Evolutionary conservation across 2,113 vertebrate genomes (phyloP), one percentile per base, ranked within the genome.

Genomic region (Odocoileus hemionus): DNA sequence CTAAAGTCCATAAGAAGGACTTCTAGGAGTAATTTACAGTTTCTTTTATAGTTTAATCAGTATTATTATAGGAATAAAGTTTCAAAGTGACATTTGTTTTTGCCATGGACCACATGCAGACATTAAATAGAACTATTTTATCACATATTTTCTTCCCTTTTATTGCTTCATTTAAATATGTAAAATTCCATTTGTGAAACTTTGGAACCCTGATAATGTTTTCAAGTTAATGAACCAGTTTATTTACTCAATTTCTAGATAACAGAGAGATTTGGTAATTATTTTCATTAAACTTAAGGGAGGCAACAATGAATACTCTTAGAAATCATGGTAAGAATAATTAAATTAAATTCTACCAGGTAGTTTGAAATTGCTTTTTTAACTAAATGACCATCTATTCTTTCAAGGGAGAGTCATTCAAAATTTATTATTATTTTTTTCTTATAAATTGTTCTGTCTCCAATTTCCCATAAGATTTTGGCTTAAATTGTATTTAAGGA

Each of bases 251-350:
- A 14, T 96, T 95, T 94, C 50, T 36, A 85, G 43, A 91, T 78
- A 95, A 91, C 13, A 94, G 33, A 95, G 54, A 92, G 39, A 43
- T 86, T 93, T 95, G 30, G 23, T 50, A 82, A 95, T 70, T 94
- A 86, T 91, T 96, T 93, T 88, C 43, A 95, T 93, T 97, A 86
- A 96, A 67, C 15, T 95, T 96, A 80, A 97, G 50, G 23, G 36
- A 97, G 67, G 64, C 15, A 96, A 94, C 16, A 91, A 86, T 55
- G 9, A 91, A 83, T 93, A 80, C 25, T 88, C 21, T 54, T 61
- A 95, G 67, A 94, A 82, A 94, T 15, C 17, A 80, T 79, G 26
- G 82, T 86, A 93, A 87, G 30, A 97, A 83, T 97, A 64, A 92
- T 92, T 95, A 90, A 87, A 86, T 96, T 90, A 95, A 33, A 95